Base-by-base conservation (phyloP, 2,888 invertebrate genomes). In the Lasioglossum villosulum region DNA sequence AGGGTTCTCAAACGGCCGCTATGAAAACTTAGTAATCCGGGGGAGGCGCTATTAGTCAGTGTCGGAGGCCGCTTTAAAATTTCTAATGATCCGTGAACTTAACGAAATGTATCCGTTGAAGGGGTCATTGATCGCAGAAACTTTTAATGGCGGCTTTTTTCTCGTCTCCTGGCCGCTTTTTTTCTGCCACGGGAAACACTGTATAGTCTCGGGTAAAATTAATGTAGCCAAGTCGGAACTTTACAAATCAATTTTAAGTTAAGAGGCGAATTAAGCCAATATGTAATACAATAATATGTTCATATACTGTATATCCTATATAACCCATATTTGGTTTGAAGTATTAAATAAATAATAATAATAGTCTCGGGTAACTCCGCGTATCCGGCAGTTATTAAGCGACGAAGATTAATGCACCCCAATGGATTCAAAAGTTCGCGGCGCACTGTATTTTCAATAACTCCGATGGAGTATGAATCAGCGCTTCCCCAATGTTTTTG, bases 71-170 rank as follows among this genome's bases (percentile, higher is more conserved):
- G 80, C 72, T 76, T 87, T 84, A 82, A 89, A 90, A 90, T 90
- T 86, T 82, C 90, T 90, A 88, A 90, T 86, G 90, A 88, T 82
- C 90, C 85, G 80, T 85, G 83, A 88, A 86, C 75, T 68, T 73
- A 77, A 76, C 66, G 68, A 79, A 76, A 84, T 75, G 84, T 88
- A 72, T 78, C 75, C 80, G 59, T 72, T 72, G 72, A 84, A 66
- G 48, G 66, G 84, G 59, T 75, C 84, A 84, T 86, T 86, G 86
- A 80, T 84, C 78, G 75, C 30, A 34, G 30, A 72, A 86, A 86
- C 66, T 84, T 80, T 86, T 80, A 84, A 84, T 76, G 80, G 79
- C 45, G 30, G 66, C 37, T 68, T 81, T 23, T 52, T 81, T 52
- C 52, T 76, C 71, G 75, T n/a, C n/a, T 37, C 27, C 10, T 10